Base-by-base conservation (phyloP, 1,140 invertebrate species). In the Meloidogyne floridensis region DNA sequence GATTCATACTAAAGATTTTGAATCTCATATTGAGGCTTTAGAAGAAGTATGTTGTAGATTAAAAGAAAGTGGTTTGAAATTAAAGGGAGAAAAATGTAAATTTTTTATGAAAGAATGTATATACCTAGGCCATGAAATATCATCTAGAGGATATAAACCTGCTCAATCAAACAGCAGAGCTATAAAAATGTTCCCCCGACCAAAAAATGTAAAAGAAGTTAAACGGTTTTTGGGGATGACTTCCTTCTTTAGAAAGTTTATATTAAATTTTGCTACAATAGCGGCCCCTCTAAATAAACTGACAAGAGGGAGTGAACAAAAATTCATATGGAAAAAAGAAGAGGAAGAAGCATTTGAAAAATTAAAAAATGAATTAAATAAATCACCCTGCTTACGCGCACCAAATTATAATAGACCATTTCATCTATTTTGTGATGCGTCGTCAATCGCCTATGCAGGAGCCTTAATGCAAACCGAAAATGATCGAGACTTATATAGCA, bases 101-200 rank as follows among this genome's bases (percentile, higher is more conserved):
- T 74, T 74, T 20, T 74, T 15, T 74, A 20, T n/a, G 9, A 74
- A 53, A 4, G 18, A 74, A 74, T 51, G 15, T 20, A 53, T 74
- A 18, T 74, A 74, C 9, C 20, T 74, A 53, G 72, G 72, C 2
- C 72, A 74, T 20, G 53, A 74, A 74, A 7, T 74, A 74, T n/a
- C 15, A n/a, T 0, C 4, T 5, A 5, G 20, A 5, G 72, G 72
- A 15, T 74, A 74, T 20, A 53, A 74, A 53, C 72, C 72, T n/a
- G 15, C 72, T 5, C 15, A n/a, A 5, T n/a, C 13, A 15, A 74
- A 74, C 4, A n/a, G 53, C 8, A 18, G 20, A 20, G 9, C 20
- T 53, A 74, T 74, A 15, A 15, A 74, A 9, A 15, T n/a, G 4
- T 74, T 74, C 9, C 72, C 72, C 8, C 15, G 15, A 74, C 72